A percentile compares a stretch with the other conserved stretches of the same genome.
These are phyloP conservation scores for Alethe castanea DNA, from an alignment of 2,113 vertebrate species.

Conservation along the genomic window DNA sequence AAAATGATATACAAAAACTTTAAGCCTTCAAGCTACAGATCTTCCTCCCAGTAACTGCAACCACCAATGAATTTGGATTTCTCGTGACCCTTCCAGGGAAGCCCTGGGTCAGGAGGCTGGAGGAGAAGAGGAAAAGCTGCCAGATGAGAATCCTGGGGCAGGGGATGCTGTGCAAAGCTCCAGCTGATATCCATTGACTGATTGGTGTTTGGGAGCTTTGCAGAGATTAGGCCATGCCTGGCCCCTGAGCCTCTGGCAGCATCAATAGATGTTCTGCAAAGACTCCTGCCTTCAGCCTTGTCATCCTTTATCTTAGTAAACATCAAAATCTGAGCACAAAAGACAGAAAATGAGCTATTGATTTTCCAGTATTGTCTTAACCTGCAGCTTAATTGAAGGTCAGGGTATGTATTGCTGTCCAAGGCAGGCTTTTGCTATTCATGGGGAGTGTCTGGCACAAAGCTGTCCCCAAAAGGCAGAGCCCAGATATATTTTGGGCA, in stretches of 20 bases:
- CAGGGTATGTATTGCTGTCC: conserved; percentile 82
- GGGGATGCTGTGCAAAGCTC: not conserved
- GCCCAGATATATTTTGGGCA: conserved; percentile 49
- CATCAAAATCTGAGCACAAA: conserved; percentile 89
- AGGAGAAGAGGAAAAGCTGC: not conserved
- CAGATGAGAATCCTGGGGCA: not conserved
- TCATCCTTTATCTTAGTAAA: conserved; percentile 88
- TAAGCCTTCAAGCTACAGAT: not conserved
- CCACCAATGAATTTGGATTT: not conserved
- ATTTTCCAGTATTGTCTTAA: conserved; percentile 91
- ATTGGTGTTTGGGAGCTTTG: conserved; percentile 37
- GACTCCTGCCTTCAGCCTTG: conserved; percentile 71
- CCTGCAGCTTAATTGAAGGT: conserved; percentile 91
- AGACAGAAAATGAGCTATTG: conserved; percentile 91
- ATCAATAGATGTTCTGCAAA: conserved; percentile 71
- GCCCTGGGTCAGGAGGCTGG: not conserved
- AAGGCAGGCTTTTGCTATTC: conserved; percentile 62
- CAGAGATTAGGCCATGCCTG: conserved; percentile 56
- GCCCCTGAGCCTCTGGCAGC: conserved; percentile 64
- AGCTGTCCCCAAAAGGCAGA: conserved; percentile 49
- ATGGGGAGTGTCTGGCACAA: conserved; percentile 45
- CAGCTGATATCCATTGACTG: conserved; percentile 44
- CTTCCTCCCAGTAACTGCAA: not conserved
- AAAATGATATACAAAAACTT: not conserved
- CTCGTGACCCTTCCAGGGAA: not conserved